These are phyloP conservation scores for Ctena decussata DNA, from an alignment of 2,888 invertebrate genomes.

Conservation along the genomic window DNA sequence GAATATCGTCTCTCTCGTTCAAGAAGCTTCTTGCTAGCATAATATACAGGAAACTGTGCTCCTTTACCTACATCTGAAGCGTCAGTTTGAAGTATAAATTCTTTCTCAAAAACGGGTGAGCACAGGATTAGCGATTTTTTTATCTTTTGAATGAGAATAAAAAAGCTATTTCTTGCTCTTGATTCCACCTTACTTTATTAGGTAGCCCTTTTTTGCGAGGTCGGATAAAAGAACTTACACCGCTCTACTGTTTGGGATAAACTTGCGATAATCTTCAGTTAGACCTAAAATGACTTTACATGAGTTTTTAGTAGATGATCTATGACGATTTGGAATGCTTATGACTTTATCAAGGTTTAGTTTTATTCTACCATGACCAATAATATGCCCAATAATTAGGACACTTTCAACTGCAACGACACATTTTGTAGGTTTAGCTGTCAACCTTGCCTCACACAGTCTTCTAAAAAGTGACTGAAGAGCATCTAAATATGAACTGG, in stretches of 20 bases:
- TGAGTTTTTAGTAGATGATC: background rate
- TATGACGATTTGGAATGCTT: background rate
- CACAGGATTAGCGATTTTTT: background rate
- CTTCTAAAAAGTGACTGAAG: background rate
- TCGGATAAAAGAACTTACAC: background rate
- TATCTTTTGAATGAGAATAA: background rate
- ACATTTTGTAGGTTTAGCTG: background rate
- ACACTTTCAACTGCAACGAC: background rate
- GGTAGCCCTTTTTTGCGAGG: background rate
- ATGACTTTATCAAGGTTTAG: background rate
- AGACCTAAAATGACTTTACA: background rate
- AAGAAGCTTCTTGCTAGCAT: slow-evolving; percentile 47
- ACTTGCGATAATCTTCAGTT: background rate
- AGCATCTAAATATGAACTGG: background rate
- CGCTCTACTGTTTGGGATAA: background rate
- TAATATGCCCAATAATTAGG: background rate
- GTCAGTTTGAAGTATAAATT: background rate
- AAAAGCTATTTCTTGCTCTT: background rate
- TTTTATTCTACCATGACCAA: background rate
- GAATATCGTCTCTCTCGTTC: background rate
- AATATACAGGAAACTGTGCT: background rate
- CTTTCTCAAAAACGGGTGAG: background rate
- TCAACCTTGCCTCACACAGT: background rate
- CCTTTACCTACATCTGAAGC: background rate
- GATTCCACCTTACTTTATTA: background rate